phyloP scores from a whole-genome alignment of 30 jellyfish, hydroid and myxozoan genomes.

The Pseudorhiza aurosa region DNA sequence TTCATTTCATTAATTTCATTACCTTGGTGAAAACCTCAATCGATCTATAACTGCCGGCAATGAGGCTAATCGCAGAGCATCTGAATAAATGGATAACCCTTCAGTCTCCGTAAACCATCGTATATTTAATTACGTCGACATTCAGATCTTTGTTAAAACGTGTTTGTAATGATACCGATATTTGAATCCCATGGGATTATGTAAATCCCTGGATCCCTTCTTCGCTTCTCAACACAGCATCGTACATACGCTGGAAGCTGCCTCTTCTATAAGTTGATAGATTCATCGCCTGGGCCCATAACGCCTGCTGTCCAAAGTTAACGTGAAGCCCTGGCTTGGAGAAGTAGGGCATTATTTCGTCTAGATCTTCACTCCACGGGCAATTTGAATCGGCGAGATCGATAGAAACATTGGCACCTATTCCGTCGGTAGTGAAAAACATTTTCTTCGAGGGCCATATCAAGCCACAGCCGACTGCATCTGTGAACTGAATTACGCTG shows the following conservation, averaged over 20 bases:
- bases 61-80: too few relatives aligned
- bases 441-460: slow-evolving; percentile 47
- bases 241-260: slow-evolving; percentile 23
- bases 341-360: slow-evolving; percentile 64
- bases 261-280: slow-evolving; percentile 7
- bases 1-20: too few relatives aligned
- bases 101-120: too few relatives aligned
- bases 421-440: slow-evolving; percentile 71
- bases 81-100: too few relatives aligned
- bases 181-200: too few relatives aligned
- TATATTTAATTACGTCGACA: too few relatives aligned
- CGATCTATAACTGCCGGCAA: too few relatives aligned
- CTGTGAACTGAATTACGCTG: slow-evolving; percentile 8
- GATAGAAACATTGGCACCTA: slow-evolving; percentile 16
- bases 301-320: slow-evolving; percentile 62
- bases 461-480: slow-evolving; percentile 82
- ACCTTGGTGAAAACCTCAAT: too few relatives aligned
- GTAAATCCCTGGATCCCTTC: slow-evolving; percentile 9
- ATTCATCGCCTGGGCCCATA: slow-evolving; percentile 68
- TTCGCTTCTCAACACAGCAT: slow-evolving; percentile 34
- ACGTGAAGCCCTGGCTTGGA: slow-evolving; percentile 32
- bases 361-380: slow-evolving; percentile 34
- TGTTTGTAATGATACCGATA: too few relatives aligned
- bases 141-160: too few relatives aligned
- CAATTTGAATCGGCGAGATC: slow-evolving; percentile 26